phyloP scores from a whole-genome alignment of 2,797 vertebrate genomes.

The Vireo griseus region DNA sequence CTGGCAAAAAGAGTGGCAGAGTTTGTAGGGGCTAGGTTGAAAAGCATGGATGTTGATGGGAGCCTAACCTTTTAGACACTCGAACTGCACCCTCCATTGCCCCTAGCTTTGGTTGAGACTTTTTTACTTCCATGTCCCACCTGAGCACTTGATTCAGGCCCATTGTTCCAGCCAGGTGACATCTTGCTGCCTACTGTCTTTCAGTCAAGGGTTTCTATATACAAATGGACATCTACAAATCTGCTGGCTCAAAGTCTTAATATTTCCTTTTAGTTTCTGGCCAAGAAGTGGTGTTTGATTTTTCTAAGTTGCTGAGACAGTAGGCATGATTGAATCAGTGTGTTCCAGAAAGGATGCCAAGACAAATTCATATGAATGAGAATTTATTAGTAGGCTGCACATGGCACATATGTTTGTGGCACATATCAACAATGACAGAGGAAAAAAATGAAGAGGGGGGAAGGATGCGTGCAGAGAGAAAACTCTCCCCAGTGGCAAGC shows the following conservation, averaged over 20 bases:
- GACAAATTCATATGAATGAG: not conserved
- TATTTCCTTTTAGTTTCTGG: not conserved
- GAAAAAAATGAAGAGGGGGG: no score
- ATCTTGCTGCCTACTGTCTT: not conserved
- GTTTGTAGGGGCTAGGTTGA: not conserved
- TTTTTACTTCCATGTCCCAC: not conserved
- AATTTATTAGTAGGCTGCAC: not conserved
- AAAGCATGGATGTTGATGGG: not conserved
- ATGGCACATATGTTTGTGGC: not conserved
- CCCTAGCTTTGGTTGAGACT: not conserved
- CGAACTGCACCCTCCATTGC: accelerated
- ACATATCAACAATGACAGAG: not conserved
- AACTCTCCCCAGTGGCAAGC: not conserved
- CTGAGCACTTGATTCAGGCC: not conserved
- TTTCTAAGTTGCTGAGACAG: not conserved
- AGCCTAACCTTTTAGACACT: not conserved
- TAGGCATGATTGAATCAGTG: not conserved
- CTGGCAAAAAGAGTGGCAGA: not conserved
- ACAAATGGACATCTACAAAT: not conserved
- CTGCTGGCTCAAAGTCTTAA: not conserved
- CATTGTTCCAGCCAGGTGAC: not conserved
- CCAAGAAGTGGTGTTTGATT: not conserved
- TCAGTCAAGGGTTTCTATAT: not conserved
- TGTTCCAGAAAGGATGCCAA: not conserved
- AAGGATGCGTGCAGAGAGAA: not conserved